Base-by-base conservation (phyloP, 2,797 vertebrate genomes). In the Tauraco hartlaubi region DNA sequence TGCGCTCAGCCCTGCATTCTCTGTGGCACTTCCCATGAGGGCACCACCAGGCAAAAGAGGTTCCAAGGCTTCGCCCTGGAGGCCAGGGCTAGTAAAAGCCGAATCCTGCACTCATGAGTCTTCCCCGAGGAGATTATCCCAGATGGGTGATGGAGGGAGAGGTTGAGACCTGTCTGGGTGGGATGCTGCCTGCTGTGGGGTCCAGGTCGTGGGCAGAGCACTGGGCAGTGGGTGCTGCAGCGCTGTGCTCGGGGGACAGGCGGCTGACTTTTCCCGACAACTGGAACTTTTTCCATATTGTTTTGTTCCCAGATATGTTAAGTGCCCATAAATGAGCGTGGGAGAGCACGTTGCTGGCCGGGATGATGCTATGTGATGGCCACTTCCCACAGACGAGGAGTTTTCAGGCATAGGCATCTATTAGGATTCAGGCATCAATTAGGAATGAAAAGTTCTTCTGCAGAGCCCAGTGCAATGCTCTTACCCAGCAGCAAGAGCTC, bases 281-380 rank as follows among this genome's bases (percentile, higher is more conserved):
- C 69, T 41, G 63, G 63, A 76, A 37, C 16, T 39, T 86, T 79
- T 69, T 6, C 39, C 1, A 0, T n/a, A 16, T 43, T 44, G 26
- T 69, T 93, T 87, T 78, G 29, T 61, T 85, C 74, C 63, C 74
- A 54, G 59, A 18, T 52, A 12, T 20, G 17, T 69, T 29, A 69
- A 73, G 31, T 71, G 77, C 28, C 67, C 63, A 22, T 69, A 69
- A 93, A 64, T 44, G 52, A 88, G 44, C 0, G 1, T 25, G 56
- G 75, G 68, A 91, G 48, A 46, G 43, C 0, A 0, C 0, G 64
- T 37, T 4, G 4, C 58, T 31, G 81, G 80, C 1, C 22, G 0
- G 46, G 55, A 49, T n/a, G 66, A 16, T 56, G 80, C 20, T 55
- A 4, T 28, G 49, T 58, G 71, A 25, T 9, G 59, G 63, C n/a